Conservation (phyloP, 2,797 vertebrate species). For the Lagorchestes hirsutus region DNA sequence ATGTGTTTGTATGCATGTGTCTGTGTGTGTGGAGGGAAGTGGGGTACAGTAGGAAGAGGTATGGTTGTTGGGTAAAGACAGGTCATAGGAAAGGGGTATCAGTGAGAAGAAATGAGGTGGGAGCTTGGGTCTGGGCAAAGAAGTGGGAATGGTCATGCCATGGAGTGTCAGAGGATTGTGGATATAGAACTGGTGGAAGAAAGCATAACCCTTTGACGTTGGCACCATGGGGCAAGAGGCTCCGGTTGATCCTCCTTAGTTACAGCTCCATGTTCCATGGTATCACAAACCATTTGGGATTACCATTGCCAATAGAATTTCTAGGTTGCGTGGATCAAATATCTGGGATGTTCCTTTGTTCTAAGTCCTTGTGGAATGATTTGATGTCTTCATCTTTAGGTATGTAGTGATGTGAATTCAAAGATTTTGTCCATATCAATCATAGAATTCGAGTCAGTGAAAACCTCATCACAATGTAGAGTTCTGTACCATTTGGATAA, state of each 20-base stretch:
- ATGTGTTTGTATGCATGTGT: no score
- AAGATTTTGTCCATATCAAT: not conserved
- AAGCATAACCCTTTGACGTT: not conserved
- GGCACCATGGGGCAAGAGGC: not conserved
- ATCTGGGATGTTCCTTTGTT: not conserved
- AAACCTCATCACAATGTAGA: not conserved
- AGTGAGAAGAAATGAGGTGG: no score
- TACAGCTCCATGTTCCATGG: not conserved
- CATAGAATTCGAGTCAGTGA: not conserved
- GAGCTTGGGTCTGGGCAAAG: no score
- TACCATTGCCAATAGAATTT: not conserved
- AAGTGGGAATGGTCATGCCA: no score
- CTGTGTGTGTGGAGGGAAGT: no score
- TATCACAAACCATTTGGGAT: not conserved
- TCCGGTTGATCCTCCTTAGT: not conserved
- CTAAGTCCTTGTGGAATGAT: not conserved
- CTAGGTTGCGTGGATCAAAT: not conserved
- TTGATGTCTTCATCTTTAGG: not conserved
- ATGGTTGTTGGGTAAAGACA: no score
- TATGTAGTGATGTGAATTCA: not conserved
- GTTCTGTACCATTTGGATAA: slow-evolving; percentile 6
- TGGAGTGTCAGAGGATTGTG: no score
- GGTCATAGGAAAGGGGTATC: no score
- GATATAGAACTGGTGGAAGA: no score
- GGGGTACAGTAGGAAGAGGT: no score